These are phyloP conservation scores for Nemurella pictetii DNA, from an alignment of 2,888 invertebrate species.

Conservation along the genomic window DNA sequence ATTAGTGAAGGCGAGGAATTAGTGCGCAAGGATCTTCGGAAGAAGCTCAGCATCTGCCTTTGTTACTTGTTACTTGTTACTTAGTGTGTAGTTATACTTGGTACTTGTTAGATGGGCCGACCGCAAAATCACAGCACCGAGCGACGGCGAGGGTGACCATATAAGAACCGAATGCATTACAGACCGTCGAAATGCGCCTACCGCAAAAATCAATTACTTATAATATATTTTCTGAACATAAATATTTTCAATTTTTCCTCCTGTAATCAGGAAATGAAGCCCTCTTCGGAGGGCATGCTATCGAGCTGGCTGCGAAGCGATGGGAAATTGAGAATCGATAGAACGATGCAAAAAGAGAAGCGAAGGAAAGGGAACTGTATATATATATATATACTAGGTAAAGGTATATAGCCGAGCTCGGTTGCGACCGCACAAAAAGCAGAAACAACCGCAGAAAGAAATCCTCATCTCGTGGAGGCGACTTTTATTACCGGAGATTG, in stretches of 20 bases:
- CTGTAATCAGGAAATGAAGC: neutral
- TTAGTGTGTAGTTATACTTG: too few species aligned
- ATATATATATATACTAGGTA: too few species aligned
- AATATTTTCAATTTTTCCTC: neutral
- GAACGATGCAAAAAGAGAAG: neutral
- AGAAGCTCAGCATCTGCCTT: neutral
- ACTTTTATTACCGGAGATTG: neutral
- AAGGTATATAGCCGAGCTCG: neutral
- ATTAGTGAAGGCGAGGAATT: neutral
- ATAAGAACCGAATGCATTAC: neutral
- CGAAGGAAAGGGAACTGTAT: neutral
- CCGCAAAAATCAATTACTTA: neutral
- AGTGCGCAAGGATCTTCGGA: neutral
- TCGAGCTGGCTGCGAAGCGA: neutral
- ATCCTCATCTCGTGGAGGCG: neutral
- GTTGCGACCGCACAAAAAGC: neutral
- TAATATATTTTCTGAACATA: neutral
- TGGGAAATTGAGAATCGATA: neutral
- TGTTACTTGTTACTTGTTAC: neutral
- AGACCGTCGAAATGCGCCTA: neutral
- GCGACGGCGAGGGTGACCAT: neutral
- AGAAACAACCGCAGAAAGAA: neutral
- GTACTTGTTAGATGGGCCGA: neutral
- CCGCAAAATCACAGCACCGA: neutral
- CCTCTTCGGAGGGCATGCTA: neutral